Base-by-base conservation (phyloP, 1,140 invertebrate genomes). In the Seison nebaliae region DNA sequence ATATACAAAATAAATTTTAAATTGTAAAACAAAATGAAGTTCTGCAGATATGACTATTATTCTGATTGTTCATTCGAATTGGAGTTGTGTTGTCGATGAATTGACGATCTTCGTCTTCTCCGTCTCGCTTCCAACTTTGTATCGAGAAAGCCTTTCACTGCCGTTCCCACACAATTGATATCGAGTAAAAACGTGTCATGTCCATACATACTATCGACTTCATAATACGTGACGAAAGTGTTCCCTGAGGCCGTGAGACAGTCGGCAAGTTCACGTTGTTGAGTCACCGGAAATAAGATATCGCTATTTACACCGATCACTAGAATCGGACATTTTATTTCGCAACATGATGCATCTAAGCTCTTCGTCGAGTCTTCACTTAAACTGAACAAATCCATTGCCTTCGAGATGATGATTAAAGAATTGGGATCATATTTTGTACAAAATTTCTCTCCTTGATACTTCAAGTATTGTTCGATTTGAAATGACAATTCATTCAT, bases 141-240 rank as follows among this genome's bases (percentile, higher is more conserved):
- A 21, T 38, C 38, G 16, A 38, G 9, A 44, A 40, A 41, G 4
- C 34, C 26, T 44, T 44, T 59, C 1, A 58, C 45, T 29, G 49
- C 57, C 16, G 53, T 47, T 7, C 57, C 55, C 16, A 59, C 54
- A 37, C 52, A 50, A 45, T 55, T 55, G 35, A 57, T 42, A 47
- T 59, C 54, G 11, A 60, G 43, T 6, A 60, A 44, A 36, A 59
- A 60, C n/a, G 57, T 60, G 44, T 60, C 57, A 47, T 60, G 57
- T 11, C 56, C 57, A 43, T 51, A 60, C 7, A 58, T 33, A 24
- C 54, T 55, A 35, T 57, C 51, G 33, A 59, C 41, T 39, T 57
- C 55, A 44, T 55, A 59, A 35, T 49, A 59, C 8, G 54, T 57
- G 34, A 57, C 55, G n/a, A 42, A 37, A 12, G 46, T 29, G 36